Evolutionary conservation across 2,113 vertebrate genomes (phyloP).

Genomic region (Sterna hirundo): DNA sequence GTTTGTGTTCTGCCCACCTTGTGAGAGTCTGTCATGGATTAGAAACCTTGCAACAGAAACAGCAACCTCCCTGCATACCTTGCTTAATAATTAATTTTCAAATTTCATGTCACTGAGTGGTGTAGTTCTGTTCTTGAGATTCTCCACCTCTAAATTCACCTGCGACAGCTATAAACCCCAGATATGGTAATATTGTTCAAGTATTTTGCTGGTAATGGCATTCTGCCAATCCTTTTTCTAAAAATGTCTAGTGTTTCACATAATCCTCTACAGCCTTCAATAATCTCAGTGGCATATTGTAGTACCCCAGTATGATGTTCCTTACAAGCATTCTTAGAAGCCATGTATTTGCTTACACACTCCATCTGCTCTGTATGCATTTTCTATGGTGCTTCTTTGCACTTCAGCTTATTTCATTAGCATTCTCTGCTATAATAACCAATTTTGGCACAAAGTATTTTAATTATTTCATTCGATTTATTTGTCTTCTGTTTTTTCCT

Average conservation of each 20-base stretch:
- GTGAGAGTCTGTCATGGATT: not conserved
- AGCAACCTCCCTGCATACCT: not conserved
- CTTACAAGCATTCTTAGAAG: not conserved
- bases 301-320: not conserved
- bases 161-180: not conserved
- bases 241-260: not conserved
- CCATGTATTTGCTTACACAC: not conserved
- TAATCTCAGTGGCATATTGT: not conserved
- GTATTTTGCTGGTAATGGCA: not conserved
- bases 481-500: not conserved
- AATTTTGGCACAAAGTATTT: not conserved
- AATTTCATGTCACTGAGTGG: not conserved
- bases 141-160: not conserved
- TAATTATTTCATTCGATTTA: not conserved
- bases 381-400: not conserved
- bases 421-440: not conserved
- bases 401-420: not conserved
- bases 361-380: not conserved
- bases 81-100: not conserved
- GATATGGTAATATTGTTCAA: not conserved
- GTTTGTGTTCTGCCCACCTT: fast-evolving
- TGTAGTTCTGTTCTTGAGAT: not conserved
- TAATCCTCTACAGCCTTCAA: not conserved
- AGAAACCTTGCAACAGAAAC: not conserved
- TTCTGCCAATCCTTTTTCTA: not conserved